Conservation (phyloP, 2,888 invertebrate genomes). For the Metacarcinus magister region DNA sequence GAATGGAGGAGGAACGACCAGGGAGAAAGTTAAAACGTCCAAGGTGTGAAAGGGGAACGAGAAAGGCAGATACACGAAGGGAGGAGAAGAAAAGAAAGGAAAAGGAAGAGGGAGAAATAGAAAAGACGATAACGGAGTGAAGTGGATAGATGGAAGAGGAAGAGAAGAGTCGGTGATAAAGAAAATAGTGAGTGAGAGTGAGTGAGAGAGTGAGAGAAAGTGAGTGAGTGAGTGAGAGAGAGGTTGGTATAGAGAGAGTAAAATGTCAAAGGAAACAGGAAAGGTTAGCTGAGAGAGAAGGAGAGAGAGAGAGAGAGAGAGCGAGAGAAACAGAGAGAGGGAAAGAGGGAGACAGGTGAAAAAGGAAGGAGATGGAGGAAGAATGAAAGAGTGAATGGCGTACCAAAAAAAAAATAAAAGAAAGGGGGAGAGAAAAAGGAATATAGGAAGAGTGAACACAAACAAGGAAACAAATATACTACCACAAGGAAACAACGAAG, state of each 20-base stretch:
- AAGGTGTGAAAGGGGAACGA: background rate
- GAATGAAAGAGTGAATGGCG: background rate
- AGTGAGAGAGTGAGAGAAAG: background rate
- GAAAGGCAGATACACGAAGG: background rate
- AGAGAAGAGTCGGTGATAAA: slow-evolving; percentile 34
- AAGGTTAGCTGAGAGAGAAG: no score
- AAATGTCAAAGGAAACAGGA: background rate
- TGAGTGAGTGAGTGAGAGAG: background rate
- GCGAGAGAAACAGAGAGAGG: background rate
- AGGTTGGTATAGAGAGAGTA: background rate
- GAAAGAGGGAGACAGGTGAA: slow-evolving; percentile 47
- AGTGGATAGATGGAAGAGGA: slow-evolving; percentile 35
- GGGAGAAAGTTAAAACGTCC: background rate
- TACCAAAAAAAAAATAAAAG: background rate
- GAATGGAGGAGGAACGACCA: background rate
- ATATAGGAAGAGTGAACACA: background rate
- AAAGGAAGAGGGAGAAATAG: slow-evolving; percentile 9
- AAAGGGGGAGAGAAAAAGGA: background rate
- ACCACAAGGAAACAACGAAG: background rate
- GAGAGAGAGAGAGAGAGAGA: slow-evolving; percentile 32
- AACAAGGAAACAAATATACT: background rate
- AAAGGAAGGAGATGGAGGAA: background rate
- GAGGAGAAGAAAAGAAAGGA: background rate
- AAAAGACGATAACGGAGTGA: slow-evolving; percentile 46
- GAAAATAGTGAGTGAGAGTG: background rate